Evolutionary conservation across 2,113 vertebrate species (phyloP), one percentile per base, ranked within the genome.

Genomic region (Poecilia latipinna): DNA sequence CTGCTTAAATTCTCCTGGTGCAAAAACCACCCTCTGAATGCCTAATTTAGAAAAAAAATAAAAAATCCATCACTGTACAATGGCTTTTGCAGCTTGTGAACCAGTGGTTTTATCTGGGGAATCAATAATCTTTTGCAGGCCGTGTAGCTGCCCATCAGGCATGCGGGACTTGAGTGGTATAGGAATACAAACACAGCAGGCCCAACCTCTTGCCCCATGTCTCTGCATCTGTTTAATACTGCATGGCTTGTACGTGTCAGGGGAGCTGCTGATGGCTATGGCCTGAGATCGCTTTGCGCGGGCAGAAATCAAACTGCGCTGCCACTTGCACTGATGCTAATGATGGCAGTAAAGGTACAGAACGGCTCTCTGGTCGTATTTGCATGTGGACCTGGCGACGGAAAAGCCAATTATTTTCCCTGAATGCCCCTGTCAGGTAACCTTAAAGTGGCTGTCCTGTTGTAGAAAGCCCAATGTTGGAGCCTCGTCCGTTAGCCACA

Each of bases 331-430:
- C 82, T 86, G 91, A 91, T 91, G 87, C 89, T 92, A 91, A 91
- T 89, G 91, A 92, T 77, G 61, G 83, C 87, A 77, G 81, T 68
- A 68, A 26, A 71, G 64, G 69, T 80, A 86, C 61, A 76, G 74
- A 83, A 88, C 71, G 86, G 69, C 78, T 78, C 87, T 88, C 87
- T 79, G 76, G 85, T 87, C 67, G 63, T 77, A 88, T 92, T 90
- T 93, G 91, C 91, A 92, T 92, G 88, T 75, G 79, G 87, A 91
- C 83, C 82, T 84, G 73, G 86, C 88, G 78, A 90, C 39, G 80
- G 85, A 93, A 93, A 92, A 93, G 90, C 87, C 93, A 94, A 93
- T 94, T 94, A 94, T 94, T 92, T 93, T 92, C 93, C 91, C 84
- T 91, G 91, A 93, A 86, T 92, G 89, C 74, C 90, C 89, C 93